phyloP scores from a whole-genome alignment of 2,888 invertebrate species.

The Ceratothoa steindachneri region DNA sequence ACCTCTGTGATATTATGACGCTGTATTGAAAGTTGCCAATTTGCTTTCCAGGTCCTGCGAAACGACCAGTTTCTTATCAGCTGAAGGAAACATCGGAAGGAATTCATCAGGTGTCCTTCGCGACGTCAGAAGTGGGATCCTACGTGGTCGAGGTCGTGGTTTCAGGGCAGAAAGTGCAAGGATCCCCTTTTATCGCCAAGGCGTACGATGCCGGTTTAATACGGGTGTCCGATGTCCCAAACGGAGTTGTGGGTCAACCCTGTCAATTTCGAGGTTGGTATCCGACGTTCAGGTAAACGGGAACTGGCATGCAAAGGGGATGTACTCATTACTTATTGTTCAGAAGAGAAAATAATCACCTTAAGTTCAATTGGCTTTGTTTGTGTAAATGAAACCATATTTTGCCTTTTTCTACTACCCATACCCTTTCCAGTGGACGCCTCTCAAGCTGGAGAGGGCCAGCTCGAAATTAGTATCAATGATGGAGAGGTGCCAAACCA shows the following conservation, averaged over 20 bases:
- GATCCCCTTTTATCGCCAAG: slow-evolving; percentile 86
- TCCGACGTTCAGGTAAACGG: background rate
- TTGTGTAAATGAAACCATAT: background rate
- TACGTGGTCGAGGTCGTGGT: slow-evolving; percentile 87
- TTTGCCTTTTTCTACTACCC: too few species aligned
- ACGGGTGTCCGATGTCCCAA: slow-evolving; percentile 87
- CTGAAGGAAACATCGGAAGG: slow-evolving; percentile 74
- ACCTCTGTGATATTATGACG: too few species aligned
- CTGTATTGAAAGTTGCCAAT: too few species aligned
- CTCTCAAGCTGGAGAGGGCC: slow-evolving; percentile 96
- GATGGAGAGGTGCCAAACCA: slow-evolving; percentile 98
- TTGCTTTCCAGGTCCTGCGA: slow-evolving; percentile 78
- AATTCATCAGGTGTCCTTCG: slow-evolving; percentile 85
- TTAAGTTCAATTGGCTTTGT: background rate
- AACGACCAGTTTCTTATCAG: slow-evolving; percentile 74
- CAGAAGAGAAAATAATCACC: background rate
- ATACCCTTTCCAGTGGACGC: slow-evolving; percentile 77
- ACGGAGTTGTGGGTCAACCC: slow-evolving; percentile 89
- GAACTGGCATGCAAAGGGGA: background rate
- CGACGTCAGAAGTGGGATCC: slow-evolving; percentile 87
- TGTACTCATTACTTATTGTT: background rate
- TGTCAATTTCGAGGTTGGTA: slow-evolving; percentile 87
- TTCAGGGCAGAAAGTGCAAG: slow-evolving; percentile 81
- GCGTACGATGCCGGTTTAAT: slow-evolving; percentile 92
- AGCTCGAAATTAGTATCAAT: slow-evolving; percentile 97